phyloP scores from a whole-genome alignment of 1,140 invertebrate genomes.

The Oedothorax gibbosus region DNA sequence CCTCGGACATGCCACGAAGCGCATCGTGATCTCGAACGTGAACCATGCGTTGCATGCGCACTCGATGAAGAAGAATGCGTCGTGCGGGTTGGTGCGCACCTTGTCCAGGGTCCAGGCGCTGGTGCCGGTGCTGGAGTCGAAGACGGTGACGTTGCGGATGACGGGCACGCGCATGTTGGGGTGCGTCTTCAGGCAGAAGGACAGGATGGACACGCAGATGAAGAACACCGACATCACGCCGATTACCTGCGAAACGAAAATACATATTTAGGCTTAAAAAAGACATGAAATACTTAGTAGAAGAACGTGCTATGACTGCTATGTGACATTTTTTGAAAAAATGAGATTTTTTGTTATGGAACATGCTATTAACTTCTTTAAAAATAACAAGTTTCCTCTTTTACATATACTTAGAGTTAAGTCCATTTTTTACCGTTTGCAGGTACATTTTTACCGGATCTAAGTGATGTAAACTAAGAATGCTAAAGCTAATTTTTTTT shows the following conservation, averaged over 20 bases:
- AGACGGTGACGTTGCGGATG: conserved; percentile 72
- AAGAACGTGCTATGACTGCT: not conserved
- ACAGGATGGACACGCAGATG: conserved; percentile 91
- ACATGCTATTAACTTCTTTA: not conserved
- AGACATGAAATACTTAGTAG: not conserved
- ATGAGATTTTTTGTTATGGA: not conserved
- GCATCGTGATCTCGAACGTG: conserved; percentile 88
- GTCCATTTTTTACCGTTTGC: not conserved
- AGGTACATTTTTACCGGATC: not conserved
- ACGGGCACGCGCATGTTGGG: conserved; percentile 82
- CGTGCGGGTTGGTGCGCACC: conserved; percentile 82
- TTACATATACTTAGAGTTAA: not conserved
- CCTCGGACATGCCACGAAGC: conserved; percentile 89
- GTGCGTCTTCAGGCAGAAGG: conserved; percentile 95
- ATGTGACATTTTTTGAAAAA: not conserved
- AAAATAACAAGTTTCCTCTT: not conserved
- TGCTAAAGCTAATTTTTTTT: too few relatives aligned
- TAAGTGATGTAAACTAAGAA: too few relatives aligned
- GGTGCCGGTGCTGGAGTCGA: conserved; percentile 59
- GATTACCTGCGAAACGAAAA: conserved; percentile 72
- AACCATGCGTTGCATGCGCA: conserved; percentile 96
- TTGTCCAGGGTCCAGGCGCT: conserved; percentile 72
- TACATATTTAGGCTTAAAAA: not conserved
- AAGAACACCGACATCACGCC: conserved; percentile 90
- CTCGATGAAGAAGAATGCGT: conserved; percentile 91